These are phyloP conservation scores for Orthosia gothica DNA, from an alignment of 2,888 invertebrate genomes.

Conservation along the genomic window DNA sequence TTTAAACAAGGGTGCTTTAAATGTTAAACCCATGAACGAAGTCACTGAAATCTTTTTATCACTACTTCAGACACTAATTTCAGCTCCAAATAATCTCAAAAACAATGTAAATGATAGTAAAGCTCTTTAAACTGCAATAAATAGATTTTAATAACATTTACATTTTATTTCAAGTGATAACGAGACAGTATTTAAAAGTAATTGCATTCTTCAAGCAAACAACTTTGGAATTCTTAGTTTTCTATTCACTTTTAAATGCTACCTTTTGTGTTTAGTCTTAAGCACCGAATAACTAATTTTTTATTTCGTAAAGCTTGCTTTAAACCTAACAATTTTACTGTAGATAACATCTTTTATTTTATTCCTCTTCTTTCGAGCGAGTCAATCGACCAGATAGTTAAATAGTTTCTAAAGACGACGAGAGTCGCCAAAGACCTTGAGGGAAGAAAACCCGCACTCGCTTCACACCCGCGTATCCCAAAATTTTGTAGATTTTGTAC, in stretches of 20 bases:
- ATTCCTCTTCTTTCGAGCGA: too few relatives aligned
- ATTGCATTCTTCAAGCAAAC: constrained; percentile 32
- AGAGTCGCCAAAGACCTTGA: too few relatives aligned
- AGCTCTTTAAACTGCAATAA: constrained; percentile 1
- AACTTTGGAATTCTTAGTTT: background rate
- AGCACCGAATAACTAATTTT: background rate
- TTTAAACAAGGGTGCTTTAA: too few relatives aligned
- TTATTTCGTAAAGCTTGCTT: background rate
- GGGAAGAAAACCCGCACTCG: too few relatives aligned
- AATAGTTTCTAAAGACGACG: too few relatives aligned
- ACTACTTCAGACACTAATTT: background rate
- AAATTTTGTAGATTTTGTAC: too few relatives aligned
- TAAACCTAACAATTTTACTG: too few relatives aligned
- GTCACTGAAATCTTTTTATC: background rate
- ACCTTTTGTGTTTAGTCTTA: too few relatives aligned
- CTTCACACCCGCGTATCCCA: too few relatives aligned
- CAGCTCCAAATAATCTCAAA: constrained; percentile 2
- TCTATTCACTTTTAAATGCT: background rate
- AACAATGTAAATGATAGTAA: constrained; percentile 15
- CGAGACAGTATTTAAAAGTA: constrained; percentile 24
- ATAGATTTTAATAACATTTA: constrained; percentile 9
- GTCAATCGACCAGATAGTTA: too few relatives aligned
- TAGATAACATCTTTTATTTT: too few relatives aligned
- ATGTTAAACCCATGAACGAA: background rate
- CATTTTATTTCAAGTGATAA: constrained; percentile 20